Evolutionary conservation across 1,140 invertebrate genomes (phyloP).

Genomic region (Caenorhabditis remanei): DNA sequence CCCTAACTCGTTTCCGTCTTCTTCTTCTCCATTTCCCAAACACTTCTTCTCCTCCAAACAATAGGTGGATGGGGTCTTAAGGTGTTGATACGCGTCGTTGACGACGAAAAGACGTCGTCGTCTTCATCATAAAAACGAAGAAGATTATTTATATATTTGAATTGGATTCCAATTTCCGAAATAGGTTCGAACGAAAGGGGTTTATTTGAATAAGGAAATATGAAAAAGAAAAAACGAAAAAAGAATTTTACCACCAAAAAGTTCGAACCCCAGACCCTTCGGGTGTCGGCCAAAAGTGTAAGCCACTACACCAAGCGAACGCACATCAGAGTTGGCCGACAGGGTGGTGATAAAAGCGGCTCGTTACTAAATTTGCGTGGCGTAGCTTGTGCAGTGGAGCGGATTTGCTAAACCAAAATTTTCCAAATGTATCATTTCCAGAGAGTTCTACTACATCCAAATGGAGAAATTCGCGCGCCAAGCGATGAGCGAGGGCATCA

Average conservation of each 20-base stretch:
- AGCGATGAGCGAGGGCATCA: conserved; percentile 94
- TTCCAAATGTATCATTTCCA: conserved; percentile 80
- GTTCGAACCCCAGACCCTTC: no score
- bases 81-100: conserved; percentile 55
- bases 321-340: no score
- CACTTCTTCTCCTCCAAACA: conserved; percentile 9
- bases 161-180: neutral
- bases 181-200: neutral
- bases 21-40: neutral
- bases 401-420: no score
- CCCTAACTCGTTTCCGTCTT: conserved; percentile 43
- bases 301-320: no score
- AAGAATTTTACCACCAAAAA: no score
- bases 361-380: no score
- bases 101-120: conserved; percentile 14
- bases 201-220: conserved; percentile 1
- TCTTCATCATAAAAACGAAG: conserved; percentile 49
- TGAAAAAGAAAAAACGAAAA: neutral
- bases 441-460: conserved; percentile 99
- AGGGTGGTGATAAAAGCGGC: no score
- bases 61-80: conserved; percentile 18
- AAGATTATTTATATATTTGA: conserved; percentile 41
- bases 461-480: conserved; percentile 99
- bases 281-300: no score
- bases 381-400: no score